Base-by-base conservation (phyloP, 2,113 vertebrate species). In the Cottus gobio region DNA sequence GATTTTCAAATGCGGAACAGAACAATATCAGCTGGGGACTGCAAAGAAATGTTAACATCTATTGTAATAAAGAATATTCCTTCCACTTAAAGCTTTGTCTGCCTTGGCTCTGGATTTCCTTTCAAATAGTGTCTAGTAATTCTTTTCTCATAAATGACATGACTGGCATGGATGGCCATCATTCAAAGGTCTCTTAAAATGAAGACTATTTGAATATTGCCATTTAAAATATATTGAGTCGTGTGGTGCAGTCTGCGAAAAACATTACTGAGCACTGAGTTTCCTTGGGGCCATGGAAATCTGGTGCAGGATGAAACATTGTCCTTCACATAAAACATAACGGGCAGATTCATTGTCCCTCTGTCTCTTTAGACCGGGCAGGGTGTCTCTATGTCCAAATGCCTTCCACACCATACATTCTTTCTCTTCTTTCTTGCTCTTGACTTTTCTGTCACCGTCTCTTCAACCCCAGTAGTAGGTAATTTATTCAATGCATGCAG, bases 91-190 rank as follows among this genome's bases (percentile, higher is more conserved):
- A 66, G 22, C 36, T 54, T 74, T 52, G 18, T 71, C 56, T 56
- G 7, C 10, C 50, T 9, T 20, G 62, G 46, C 52, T 90, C 70
- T 86, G 90, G 85, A 77, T 71, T 76, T 80, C 48, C 79, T 89
- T 91, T 79, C 76, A 84, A 85, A 78, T 22, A 5, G 57, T 70
- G 48, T 57, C 75, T 89, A 72, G 74, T 80, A 78, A 84, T 88
- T 84, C 80, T 75, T 85, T 80, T 87, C 89, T 75, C 87, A 79
- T 92, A 91, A 94, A 92, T 90, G 87, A 85, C 83, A 89, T 71
- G 80, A 77, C 89, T 88, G 72, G 74, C 85, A 83, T 85, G 72
- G 70, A 76, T 37, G 56, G 56, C 80, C 83, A 82, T 91, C 90
- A 83, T 83, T 91, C 82, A 80, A 34, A 46, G 5, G 20, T 75